Conservation (phyloP, 2,888 invertebrate species). For the Sclerodermus sp. region DNA sequence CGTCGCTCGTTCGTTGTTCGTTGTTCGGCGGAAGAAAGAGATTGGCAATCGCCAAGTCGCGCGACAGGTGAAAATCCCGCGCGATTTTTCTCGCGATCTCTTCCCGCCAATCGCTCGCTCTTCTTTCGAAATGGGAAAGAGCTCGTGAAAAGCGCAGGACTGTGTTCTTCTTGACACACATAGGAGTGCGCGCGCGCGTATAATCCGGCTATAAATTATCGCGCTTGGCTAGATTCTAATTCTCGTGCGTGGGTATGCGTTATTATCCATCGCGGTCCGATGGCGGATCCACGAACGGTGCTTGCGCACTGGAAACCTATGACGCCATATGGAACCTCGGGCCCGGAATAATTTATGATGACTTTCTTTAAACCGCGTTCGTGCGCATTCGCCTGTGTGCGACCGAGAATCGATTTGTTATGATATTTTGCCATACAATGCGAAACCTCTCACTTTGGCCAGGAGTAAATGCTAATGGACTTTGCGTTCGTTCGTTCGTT, state of each 20-base stretch:
- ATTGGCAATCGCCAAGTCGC: too few species aligned
- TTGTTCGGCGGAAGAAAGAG: too few species aligned
- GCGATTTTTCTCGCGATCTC: not conserved
- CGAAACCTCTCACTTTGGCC: too few species aligned
- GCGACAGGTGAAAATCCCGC: too few species aligned
- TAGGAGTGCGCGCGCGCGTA: constrained; percentile 33
- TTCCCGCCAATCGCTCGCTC: not conserved
- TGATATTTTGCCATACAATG: too few species aligned
- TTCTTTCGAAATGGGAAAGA: too few species aligned
- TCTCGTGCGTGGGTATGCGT: constrained; percentile 40
- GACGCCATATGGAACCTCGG: constrained; percentile 21
- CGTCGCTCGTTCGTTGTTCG: too few species aligned
- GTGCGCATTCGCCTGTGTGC: too few species aligned
- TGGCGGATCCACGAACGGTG: constrained; percentile 4
- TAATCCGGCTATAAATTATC: constrained; percentile 45
- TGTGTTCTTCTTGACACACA: constrained; percentile 34
- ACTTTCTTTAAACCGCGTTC: constrained; percentile 30
- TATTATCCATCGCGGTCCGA: constrained; percentile 32
- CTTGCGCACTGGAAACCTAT: constrained; percentile 11
- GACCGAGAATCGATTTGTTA: too few species aligned
- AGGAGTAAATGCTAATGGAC: too few species aligned
- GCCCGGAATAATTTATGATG: constrained; percentile 26
- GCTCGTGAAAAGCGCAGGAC: too few species aligned
- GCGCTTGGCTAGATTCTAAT: constrained; percentile 40
- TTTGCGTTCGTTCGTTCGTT: too few species aligned